Evolutionary conservation across 1,140 invertebrate species (phyloP), one percentile per base, ranked within the genome.

Genomic region (Zaprionus inermis): DNA sequence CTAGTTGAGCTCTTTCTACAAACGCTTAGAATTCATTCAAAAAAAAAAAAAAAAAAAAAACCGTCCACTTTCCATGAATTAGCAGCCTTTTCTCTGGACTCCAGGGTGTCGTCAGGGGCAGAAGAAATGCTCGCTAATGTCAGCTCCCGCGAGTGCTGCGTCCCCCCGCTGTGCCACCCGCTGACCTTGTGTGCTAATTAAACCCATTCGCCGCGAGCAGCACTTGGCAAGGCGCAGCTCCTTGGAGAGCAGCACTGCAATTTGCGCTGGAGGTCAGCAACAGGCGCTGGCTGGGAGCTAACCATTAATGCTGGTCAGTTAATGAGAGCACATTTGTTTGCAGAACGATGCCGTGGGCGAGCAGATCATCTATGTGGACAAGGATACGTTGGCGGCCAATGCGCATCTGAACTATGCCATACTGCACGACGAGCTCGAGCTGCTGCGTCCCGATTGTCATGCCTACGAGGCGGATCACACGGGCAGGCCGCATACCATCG

Each of bases 401-500:
- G 66, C 44, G 24, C 59, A 92, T 65, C 66, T 88, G 10, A 76
- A 55, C 14, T 92, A 92, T 59, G 67, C 78, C 66, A 77, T 92
- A 18, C 68, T 84, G 5, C 91, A 92, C 18, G 91, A 92, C 52
- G 68, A 74, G 2, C 64, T 72, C 7, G 73, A 63, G 16, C 38
- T 92, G 1, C 32, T 92, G 5, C 75, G 56, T 10, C 78, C 91
- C 20, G 73, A 78, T 22, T 92, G 91, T 30, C 86, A 90, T 61
- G 82, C 77, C 69, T 92, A 91, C 51, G 91, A 91, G 58, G 76
- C 88, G n/a, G 91, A 92, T 83, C 91, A 92, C 51, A 91, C 79
- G 0, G 88, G 79, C 55, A 78, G 84, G 28, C 82, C 81, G 3
- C 82, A 88, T 44, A 88, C 91, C 28, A 90, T 91, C 10, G 76